Evolutionary conservation across 2,113 vertebrate genomes (phyloP), one percentile per base, ranked within the genome.

Genomic region (Neolamprologus sp.): DNA sequence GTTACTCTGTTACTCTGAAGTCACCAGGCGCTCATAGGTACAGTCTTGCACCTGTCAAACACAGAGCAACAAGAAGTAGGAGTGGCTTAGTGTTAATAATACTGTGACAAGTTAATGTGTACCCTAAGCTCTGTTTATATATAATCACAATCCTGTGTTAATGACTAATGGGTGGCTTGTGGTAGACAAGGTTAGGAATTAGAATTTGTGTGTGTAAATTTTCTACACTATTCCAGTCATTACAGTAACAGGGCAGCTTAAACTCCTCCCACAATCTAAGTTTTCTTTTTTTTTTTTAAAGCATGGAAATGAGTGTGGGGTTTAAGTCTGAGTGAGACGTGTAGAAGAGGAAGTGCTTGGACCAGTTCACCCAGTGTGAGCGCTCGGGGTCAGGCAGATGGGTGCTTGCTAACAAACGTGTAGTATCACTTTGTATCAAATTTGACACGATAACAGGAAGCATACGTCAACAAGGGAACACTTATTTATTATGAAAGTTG

Each of bases 211-310:
- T 65, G 21, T 73, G 14, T 26, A 49, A 31, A 49, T 45, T n/a
- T 63, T 13, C 45, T 65, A 47, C 26, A 17, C 53, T 40, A 45
- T 28, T 78, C 35, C 28, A 12, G 71, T 80, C 55, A 58, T 40
- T 81, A 28, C 51, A 84, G 54, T 1, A 79, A 42, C 73, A 57
- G 1, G 31, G 51, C 9, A 81, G 35, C 57, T 40, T 28, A 87
- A 82, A 51, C 84, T 68, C 88, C 68, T 51, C 87, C 88, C 58
- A 60, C 37, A 55, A 23, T 63, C 82, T 60, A 85, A 19, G 9
- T 12, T n/a, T 4, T 35, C 4, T 10, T 6, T 4, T 54, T 7
- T 65, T 58, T 7, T 65, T 65, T 68, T 23, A 0, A 68, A 47
- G 51, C 23, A n/a, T 57, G 65, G 26, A 45, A 42, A 2, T 3